phyloP scores from a whole-genome alignment of 2,888 invertebrate species.

The Ophion slaviceki region DNA sequence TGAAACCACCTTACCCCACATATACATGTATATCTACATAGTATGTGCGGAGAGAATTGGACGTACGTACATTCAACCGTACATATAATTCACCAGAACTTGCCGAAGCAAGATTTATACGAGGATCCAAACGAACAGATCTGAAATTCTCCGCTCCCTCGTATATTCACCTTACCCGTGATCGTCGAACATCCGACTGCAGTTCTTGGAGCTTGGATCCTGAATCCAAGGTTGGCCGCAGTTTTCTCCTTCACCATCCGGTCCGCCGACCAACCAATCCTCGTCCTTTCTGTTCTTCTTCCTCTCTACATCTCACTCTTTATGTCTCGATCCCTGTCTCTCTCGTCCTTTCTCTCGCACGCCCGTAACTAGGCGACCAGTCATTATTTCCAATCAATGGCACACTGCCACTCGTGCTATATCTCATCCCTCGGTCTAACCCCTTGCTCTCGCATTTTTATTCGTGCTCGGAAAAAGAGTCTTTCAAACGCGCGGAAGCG shows the following conservation, averaged over 20 bases:
- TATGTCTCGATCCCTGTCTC: neutral
- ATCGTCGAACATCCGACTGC: slow-evolving; percentile 46
- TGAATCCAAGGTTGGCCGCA: slow-evolving; percentile 16
- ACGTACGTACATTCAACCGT: neutral
- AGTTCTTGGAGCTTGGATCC: slow-evolving; percentile 59
- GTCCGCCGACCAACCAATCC: slow-evolving; percentile 34
- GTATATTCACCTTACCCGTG: slow-evolving; percentile 22
- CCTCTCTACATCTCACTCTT: neutral
- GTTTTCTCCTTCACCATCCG: slow-evolving; percentile 48
- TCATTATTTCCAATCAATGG: slow-evolving; percentile 70
- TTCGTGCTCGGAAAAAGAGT: slow-evolving; percentile 57
- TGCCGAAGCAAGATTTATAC: slow-evolving; percentile 56
- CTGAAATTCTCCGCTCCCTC: slow-evolving; percentile 9
- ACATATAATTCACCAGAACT: slow-evolving; percentile 44
- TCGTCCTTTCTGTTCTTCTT: neutral
- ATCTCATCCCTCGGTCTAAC: slow-evolving; percentile 26
- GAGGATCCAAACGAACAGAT: slow-evolving; percentile 42
- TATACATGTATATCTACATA: neutral
- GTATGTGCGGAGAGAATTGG: neutral
- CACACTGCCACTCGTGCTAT: slow-evolving; percentile 43
- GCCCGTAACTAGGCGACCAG: slow-evolving; percentile 44
- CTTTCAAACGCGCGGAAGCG: slow-evolving; percentile 50
- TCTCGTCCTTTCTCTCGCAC: neutral
- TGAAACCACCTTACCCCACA: neutral
- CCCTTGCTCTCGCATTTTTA: slow-evolving; percentile 42